Conservation (phyloP, 2,113 vertebrate species). For the Lycocorax pyrrhopterus region DNA sequence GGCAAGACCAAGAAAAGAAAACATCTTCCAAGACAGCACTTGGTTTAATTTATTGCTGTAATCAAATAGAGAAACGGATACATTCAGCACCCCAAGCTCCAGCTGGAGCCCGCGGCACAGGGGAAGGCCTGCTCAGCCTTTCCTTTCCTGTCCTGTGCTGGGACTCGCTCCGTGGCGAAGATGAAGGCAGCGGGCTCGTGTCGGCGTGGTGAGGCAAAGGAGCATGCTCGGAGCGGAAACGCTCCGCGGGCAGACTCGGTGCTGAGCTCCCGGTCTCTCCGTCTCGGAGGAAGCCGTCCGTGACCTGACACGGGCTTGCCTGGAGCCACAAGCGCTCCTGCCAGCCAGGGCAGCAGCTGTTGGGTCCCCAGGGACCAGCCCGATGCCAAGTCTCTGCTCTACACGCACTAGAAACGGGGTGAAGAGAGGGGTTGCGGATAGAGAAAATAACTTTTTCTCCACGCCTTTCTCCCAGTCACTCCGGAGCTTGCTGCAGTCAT, state of each 20-base stretch:
- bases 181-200: fast-evolving
- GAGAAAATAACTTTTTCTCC: background rate
- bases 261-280: background rate
- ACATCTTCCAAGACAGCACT: background rate
- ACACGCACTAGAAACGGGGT: fast-evolving
- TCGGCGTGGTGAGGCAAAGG: background rate
- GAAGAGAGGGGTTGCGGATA: background rate
- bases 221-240: background rate
- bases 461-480: background rate
- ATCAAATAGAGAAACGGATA: background rate
- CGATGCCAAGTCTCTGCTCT: background rate
- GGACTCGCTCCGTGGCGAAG: background rate
- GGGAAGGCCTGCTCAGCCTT: background rate
- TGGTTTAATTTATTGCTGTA: background rate
- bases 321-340: background rate
- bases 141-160: fast-evolving
- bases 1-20: background rate
- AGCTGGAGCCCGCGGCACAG: background rate
- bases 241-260: background rate
- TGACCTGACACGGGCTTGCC: background rate
- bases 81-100: background rate
- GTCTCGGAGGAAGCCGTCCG: background rate
- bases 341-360: background rate
- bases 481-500: background rate
- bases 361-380: background rate